Conservation (phyloP, 2,113 vertebrate genomes). For the Lagopus muta region DNA sequence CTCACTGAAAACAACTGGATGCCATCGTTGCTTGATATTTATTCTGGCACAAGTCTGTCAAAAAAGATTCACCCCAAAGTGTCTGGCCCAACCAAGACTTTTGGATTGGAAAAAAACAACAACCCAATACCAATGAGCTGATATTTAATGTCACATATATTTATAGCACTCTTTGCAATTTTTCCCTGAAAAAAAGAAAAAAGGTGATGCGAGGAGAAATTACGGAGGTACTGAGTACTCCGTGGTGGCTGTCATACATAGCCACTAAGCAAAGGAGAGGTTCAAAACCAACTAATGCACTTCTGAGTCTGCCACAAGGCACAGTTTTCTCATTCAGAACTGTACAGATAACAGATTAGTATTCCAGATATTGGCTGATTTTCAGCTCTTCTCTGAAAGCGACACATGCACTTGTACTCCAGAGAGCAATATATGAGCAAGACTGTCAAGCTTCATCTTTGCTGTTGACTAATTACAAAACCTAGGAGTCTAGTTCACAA, state of each 20-base stretch:
- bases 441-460: slow-evolving; percentile 58
- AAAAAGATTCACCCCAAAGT: not conserved
- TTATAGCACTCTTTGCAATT: not conserved
- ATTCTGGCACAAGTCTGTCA: not conserved
- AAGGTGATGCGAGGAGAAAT: not conserved
- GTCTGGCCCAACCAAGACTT: not conserved
- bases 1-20: not conserved
- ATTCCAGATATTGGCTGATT: slow-evolving; percentile 56
- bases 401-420: slow-evolving; percentile 29
- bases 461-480: slow-evolving; percentile 66
- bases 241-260: not conserved
- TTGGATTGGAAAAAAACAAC: not conserved
- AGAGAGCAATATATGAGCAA: slow-evolving; percentile 58
- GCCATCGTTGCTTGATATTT: not conserved
- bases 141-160: not conserved
- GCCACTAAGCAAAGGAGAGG: not conserved
- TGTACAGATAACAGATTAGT: slow-evolving; percentile 36
- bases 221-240: accelerated
- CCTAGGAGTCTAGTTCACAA: slow-evolving; percentile 49
- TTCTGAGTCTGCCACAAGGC: slow-evolving; percentile 13
- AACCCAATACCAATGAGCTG: not conserved
- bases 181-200: not conserved
- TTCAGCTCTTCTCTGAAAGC: slow-evolving; percentile 64
- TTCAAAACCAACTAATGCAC: not conserved
- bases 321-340: slow-evolving; percentile 39